Conservation (phyloP, 1,140 invertebrate species). For the Forficula auricularia region DNA sequence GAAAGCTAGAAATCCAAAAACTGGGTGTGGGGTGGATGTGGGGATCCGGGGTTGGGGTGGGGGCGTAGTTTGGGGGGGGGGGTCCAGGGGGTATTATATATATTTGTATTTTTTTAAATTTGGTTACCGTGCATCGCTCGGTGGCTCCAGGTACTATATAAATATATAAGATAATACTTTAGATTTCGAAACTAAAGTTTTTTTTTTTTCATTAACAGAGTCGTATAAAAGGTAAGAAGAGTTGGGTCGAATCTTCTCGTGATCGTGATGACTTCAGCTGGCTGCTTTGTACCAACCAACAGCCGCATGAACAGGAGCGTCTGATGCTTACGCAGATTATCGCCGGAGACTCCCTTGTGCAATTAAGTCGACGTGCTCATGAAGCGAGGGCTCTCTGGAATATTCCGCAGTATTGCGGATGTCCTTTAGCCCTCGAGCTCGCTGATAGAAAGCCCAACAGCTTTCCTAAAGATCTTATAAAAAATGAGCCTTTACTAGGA, state of each 20-base stretch:
- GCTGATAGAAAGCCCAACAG: too few relatives aligned
- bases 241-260: constrained; percentile 36
- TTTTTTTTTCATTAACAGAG: constrained; percentile 29
- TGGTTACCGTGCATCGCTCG: too few relatives aligned
- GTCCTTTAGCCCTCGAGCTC: constrained; percentile 37
- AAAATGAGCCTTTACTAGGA: not conserved
- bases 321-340: constrained; percentile 94
- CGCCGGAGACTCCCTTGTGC: constrained; percentile 63
- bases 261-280: constrained; percentile 61
- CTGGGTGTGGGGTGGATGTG: too few relatives aligned
- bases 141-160: too few relatives aligned
- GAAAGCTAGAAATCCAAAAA: too few relatives aligned
- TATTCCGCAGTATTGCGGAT: constrained; percentile 61
- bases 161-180: too few relatives aligned
- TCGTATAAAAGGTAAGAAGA: constrained; percentile 43
- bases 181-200: too few relatives aligned
- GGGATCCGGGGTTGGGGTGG: too few relatives aligned
- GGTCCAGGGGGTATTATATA: too few relatives aligned
- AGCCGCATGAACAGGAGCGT: constrained; percentile 63
- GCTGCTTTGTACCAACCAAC: constrained; percentile 71
- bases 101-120: too few relatives aligned
- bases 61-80: too few relatives aligned
- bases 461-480: not conserved
- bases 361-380: constrained; percentile 59
- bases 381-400: constrained; percentile 56